Evolutionary conservation across 1,140 invertebrate genomes (phyloP).

Genomic region (Mizuhopecten yessoensis): DNA sequence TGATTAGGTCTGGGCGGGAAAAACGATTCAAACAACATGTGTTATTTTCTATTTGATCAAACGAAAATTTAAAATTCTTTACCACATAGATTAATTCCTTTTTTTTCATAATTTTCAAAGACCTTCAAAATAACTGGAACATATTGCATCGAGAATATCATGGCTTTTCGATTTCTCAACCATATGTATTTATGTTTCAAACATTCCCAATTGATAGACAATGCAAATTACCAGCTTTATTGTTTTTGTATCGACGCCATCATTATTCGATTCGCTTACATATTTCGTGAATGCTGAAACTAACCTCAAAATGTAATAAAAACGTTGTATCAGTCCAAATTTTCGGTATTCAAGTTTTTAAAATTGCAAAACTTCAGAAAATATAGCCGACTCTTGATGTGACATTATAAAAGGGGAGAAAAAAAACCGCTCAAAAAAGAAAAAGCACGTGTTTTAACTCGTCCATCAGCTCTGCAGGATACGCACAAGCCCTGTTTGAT

Average conservation of each 20-base stretch:
- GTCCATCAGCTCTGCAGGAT: conserved; percentile 5
- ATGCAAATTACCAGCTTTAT: no score
- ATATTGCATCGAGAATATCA: no score
- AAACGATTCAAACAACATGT: conserved; percentile 27
- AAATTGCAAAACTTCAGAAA: not conserved
- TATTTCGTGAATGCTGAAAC: no score
- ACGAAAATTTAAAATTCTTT: not conserved
- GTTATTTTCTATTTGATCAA: conserved; percentile 26
- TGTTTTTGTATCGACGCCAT: no score
- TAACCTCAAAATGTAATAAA: no score
- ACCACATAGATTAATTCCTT: not conserved
- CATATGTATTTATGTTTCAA: no score
- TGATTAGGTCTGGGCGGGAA: not conserved
- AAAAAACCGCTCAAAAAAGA: not conserved
- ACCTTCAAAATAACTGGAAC: not conserved
- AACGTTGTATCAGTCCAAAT: no score
- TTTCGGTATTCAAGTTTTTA: no score
- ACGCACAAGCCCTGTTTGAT: not conserved
- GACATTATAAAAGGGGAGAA: not conserved
- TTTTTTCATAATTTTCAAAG: not conserved
- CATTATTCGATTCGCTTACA: no score
- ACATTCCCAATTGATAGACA: no score
- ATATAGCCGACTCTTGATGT: not conserved
- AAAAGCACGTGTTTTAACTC: not conserved
- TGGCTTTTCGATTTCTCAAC: no score